Conservation (phyloP, 2,888 invertebrate species). For the Morpho helenor region DNA sequence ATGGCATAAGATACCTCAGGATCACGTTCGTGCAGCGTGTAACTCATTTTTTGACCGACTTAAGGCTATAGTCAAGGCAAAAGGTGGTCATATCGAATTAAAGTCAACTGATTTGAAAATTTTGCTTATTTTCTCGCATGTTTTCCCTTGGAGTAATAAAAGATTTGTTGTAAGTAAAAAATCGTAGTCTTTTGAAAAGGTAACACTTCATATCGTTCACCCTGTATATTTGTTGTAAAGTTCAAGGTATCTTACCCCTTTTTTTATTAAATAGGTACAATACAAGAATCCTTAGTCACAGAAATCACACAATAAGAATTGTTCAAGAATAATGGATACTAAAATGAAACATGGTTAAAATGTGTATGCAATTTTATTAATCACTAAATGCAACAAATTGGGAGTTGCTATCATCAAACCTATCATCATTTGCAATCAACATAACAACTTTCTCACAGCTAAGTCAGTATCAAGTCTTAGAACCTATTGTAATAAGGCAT, state of each 20-base stretch:
- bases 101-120: no score
- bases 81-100: no score
- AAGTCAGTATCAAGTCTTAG: constrained; percentile 77
- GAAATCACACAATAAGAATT: not conserved
- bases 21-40: no score
- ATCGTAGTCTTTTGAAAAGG: no score
- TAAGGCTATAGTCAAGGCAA: no score
- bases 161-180: no score
- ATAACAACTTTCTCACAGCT: constrained; percentile 63
- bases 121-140: no score
- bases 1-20: no score
- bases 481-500: constrained; percentile 76
- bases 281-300: constrained; percentile 1
- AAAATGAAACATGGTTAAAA: constrained; percentile 39
- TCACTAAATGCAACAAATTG: constrained; percentile 79
- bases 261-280: constrained; percentile 1
- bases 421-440: constrained; percentile 49
- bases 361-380: constrained; percentile 77
- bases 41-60: no score
- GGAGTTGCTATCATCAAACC: constrained; percentile 63
- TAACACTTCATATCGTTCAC: no score
- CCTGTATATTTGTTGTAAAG: no score
- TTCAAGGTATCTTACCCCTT: not conserved
- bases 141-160: no score
- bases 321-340: not conserved